Conservation (phyloP, 2,113 vertebrate genomes). For the Prinia subflava region DNA sequence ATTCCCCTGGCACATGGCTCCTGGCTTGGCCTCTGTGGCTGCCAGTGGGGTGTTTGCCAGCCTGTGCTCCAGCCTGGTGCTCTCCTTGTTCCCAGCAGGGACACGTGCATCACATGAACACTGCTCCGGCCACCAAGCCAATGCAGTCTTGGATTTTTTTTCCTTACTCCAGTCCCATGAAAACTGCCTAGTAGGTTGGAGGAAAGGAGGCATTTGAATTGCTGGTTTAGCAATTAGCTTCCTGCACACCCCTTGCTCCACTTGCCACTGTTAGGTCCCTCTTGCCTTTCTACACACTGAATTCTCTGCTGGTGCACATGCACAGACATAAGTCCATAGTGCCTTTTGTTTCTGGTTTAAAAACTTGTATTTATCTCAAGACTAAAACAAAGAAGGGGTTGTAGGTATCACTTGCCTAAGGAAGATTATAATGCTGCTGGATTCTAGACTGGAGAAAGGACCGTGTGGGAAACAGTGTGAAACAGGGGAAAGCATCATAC, state of each 20-base stretch:
- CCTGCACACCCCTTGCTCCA: background rate
- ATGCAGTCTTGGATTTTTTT: background rate
- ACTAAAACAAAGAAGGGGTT: background rate
- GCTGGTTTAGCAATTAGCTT: background rate
- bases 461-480: background rate
- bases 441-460: background rate
- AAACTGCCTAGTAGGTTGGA: background rate
- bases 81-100: background rate
- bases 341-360: background rate
- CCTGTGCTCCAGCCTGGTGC: background rate
- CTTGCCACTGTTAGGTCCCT: background rate
- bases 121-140: background rate
- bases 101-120: background rate
- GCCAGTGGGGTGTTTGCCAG: accelerated
- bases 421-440: background rate
- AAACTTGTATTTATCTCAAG: background rate
- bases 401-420: background rate
- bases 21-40: background rate
- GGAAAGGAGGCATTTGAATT: background rate
- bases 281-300: background rate
- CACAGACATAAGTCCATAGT: background rate
- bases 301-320: background rate
- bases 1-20: background rate
- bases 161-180: background rate
- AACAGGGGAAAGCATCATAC: accelerated